phyloP scores from a whole-genome alignment of 2,797 vertebrate genomes.

The Labroides dimidiatus region DNA sequence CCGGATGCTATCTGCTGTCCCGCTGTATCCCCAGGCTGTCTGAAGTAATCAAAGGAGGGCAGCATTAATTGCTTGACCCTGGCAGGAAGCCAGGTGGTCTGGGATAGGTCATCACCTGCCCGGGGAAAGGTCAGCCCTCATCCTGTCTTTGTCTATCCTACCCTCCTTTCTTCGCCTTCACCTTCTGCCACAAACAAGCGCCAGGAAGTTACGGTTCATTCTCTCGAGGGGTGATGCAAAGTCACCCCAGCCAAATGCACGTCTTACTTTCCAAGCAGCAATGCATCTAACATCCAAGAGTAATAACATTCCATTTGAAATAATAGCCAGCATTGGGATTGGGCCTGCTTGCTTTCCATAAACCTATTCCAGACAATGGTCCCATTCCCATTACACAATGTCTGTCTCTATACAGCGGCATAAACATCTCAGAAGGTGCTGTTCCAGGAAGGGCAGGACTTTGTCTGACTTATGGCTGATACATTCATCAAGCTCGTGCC shows the following conservation, averaged over 20 bases:
- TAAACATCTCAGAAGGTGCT: slow-evolving; percentile 71
- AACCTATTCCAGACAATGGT: slow-evolving; percentile 73
- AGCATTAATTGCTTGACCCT: slow-evolving; percentile 82
- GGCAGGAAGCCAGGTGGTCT: slow-evolving; percentile 81
- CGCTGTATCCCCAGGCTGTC: slow-evolving; percentile 64
- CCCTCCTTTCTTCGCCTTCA: slow-evolving; percentile 47
- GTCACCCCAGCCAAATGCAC: slow-evolving; percentile 66
- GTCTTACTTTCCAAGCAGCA: slow-evolving; percentile 50
- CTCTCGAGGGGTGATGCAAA: slow-evolving; percentile 60
- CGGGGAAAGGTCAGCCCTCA: slow-evolving; percentile 69
- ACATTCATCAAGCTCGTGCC: slow-evolving; percentile 84
- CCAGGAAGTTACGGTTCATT: slow-evolving; percentile 36
- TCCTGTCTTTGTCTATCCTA: slow-evolving; percentile 45
- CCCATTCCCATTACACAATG: slow-evolving; percentile 63
- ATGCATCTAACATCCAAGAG: slow-evolving; percentile 52
- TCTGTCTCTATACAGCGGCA: slow-evolving; percentile 58
- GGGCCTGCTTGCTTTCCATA: slow-evolving; percentile 66
- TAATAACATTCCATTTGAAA: slow-evolving; percentile 65
- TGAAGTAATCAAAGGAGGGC: slow-evolving; percentile 74
- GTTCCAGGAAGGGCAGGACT: slow-evolving; percentile 64
- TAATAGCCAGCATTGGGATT: slow-evolving; percentile 62
- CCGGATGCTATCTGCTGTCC: slow-evolving; percentile 53
- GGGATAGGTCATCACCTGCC: slow-evolving; percentile 71
- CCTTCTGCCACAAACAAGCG: slow-evolving; percentile 52
- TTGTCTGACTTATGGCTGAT: slow-evolving; percentile 81